Evolutionary conservation across 2,113 vertebrate genomes (phyloP), one percentile per base, ranked within the genome.

Genomic region (Odontesthes bonariensis): DNA sequence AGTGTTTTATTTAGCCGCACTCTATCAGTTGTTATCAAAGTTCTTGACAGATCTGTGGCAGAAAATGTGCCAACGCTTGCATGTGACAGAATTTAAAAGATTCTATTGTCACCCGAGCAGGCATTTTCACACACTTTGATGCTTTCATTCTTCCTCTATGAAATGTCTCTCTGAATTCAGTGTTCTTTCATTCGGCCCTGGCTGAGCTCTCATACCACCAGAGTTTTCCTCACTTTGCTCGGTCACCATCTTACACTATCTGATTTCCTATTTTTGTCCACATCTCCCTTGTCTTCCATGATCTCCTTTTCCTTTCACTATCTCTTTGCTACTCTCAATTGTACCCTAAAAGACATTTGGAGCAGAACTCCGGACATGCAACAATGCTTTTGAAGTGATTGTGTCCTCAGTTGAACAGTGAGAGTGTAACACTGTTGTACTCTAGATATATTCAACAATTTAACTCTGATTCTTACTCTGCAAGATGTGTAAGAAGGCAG

Each of bases 101-200:
- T 55, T 73, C 56, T 47, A 49, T 44, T 63, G 78, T 58, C 65
- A 69, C 77, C 76, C 75, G 80, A 75, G 76, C 72, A 79, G 74
- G 69, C 73, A 61, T 83, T 86, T 87, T 89, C 80, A 83, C 78
- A 84, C 79, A 84, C 82, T 81, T 86, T 71, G 64, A 87, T 72
- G 78, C 81, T 77, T 87, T 74, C 75, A 62, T 77, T 85, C 71
- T 74, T 66, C 33, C 52, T 60, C 57, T 42, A 60, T 77, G 58
- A 87, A 73, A 86, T 83, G 79, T 83, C 88, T 78, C 73, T 88
- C 83, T 20, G 35, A 47, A 85, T 88, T 79, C 76, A 56, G 44
- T 51, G 75, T 81, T 69, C 51, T 75, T 85, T 76, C n/a, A 2
- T 69, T 76, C 69, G 47, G 60, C 68, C 59, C 63, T 8, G 46